Conservation (phyloP, 2,797 vertebrate genomes). For the Nyctibius grandis region DNA sequence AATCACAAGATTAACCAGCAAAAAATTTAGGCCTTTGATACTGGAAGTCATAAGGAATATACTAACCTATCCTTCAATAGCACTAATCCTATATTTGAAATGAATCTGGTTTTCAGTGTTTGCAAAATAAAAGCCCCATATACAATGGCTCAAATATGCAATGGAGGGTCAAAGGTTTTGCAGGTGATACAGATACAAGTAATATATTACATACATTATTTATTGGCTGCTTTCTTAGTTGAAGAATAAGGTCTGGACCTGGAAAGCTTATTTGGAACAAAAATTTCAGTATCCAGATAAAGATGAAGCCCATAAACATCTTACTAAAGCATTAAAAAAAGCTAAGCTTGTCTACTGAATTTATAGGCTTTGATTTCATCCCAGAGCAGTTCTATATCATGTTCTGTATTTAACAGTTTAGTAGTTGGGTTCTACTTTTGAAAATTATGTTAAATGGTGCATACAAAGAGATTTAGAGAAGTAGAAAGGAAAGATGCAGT, state of each 20-base stretch:
- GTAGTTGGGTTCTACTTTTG: neutral
- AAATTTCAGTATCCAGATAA: neutral
- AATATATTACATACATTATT: neutral
- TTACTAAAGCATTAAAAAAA: neutral
- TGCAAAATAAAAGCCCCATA: neutral
- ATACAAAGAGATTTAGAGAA: neutral
- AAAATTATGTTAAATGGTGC: neutral
- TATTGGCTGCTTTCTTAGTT: neutral
- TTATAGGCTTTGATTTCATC: neutral
- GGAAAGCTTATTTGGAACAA: fast-evolving
- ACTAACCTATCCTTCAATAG: neutral
- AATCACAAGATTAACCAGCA: neutral
- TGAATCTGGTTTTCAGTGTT: neutral
- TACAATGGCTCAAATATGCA: neutral
- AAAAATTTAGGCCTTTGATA: neutral
- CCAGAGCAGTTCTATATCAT: neutral
- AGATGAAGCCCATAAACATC: neutral
- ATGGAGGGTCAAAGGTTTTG: neutral
- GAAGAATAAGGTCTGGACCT: neutral
- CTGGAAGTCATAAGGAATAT: neutral
- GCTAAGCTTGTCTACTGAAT: neutral
- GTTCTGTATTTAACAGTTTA: neutral
- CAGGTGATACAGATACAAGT: neutral
- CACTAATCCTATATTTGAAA: neutral
- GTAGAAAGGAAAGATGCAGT: neutral